Evolutionary conservation across 2,888 invertebrate genomes (phyloP), one percentile per base, ranked within the genome.

Genomic region (Macrosiphum euphorbiae): DNA sequence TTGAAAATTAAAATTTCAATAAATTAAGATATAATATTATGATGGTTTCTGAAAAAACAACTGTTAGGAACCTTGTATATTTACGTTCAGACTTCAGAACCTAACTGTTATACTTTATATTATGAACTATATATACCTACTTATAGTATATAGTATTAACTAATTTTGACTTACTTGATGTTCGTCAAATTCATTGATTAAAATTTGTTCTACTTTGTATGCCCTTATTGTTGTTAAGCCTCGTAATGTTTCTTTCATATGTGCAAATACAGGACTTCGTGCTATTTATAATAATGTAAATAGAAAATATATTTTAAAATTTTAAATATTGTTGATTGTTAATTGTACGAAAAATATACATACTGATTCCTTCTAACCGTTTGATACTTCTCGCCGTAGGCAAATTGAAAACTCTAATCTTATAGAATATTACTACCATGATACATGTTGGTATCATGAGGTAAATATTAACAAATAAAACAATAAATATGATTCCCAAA

Each of bases 201-300:
- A 97, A 47, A 97, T 97, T 92, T 97, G 96, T 95, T 98, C 98
- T 0, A 98, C 98, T 11, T 97, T 97, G 95, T 98, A 99, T 0
- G 99, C 98, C 92, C 99, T 97, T 90, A 99, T 99, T 0, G 99
- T 99, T 0, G 98, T 97, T 94, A 99, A 96, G 0, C 99, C 99
- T 96, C 98, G 98, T 11, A 99, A 96, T 0, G 98, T 97, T 50
- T 98, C 98, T 95, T 97, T 98, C 95, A 99, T 96, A 95, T 99
- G 99, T 3, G 98, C 98, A 96, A 99, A 99, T 41, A 99, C 98
- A 0, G 99, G 99, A 95, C 99, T 99, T 94, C 99, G 97, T 35
- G 35, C 78, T 78, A 78, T 78, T 78, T 78, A 78, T 35, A 78
- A 35, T 35, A 35, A 35, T 78, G 16, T 78, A 78, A 78, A 35